Base-by-base conservation (phyloP, 2,888 invertebrate species). In the Rhodophaea formosa region DNA sequence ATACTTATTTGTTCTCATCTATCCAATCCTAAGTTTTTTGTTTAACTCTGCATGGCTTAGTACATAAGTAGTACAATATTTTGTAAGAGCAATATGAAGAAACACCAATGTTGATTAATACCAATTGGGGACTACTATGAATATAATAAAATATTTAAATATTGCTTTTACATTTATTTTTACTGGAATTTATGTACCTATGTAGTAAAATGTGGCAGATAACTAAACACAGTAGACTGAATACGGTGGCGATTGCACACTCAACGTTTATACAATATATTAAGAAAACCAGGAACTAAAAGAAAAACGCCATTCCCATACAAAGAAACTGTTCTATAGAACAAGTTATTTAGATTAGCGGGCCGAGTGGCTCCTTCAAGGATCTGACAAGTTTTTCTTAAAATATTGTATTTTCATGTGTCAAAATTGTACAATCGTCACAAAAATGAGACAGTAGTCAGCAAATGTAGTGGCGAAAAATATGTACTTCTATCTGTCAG, bases 1-100 rank as follows among this genome's bases (percentile, higher is more conserved):
- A 10, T 12, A 39, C 12, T 39, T 39, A n/a, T 45, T 45, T 17
- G 45, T 23, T 10, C 12, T 46, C 39, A 46, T 46, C 12, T 23
- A 46, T 10, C 10, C 12, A 10, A 17, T 45, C 23, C 23, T 12
- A 5, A 15, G 15, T 29, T n/a, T 46, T 16, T 23, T 29, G 14
- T 44, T 44, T 8, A 23, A 44, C 0, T 45, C 12, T 46, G 46
- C 46, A 46, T 46, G 46, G 10, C 23, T 46, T 45, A n/a, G 7
- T 23, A 46, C 3, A 7, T 23, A 16, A 17, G 16, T 23, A 46
- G 17, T 12, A 3, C 46, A 29, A n/a, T n/a, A 67, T 69, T 70
- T 74, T 71, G 70, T 74, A 68, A 70, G 67, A 63, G 68, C 63
- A 67, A 69, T 63, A 65, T 47, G 23, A 23, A 23, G 23, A n/a